Evolutionary conservation across 2,113 vertebrate species (phyloP).

Genomic region (Mola mola): DNA sequence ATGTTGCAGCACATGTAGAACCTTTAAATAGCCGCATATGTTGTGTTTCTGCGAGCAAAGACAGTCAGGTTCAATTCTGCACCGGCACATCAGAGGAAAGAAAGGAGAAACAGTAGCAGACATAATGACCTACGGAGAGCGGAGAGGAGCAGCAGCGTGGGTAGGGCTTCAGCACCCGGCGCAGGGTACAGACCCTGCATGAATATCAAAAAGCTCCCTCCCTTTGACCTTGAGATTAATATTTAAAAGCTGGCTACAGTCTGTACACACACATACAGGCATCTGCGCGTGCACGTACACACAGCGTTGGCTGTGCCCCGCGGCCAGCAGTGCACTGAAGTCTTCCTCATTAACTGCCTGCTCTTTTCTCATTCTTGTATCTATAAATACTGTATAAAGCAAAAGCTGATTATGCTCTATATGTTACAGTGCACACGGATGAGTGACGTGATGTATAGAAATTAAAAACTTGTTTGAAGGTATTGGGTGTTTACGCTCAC

Average conservation of each 20-base stretch:
- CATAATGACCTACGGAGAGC: slow-evolving; percentile 69
- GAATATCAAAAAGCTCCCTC: slow-evolving; percentile 81
- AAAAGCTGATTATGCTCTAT: slow-evolving; percentile 39
- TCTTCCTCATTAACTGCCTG: slow-evolving; percentile 72
- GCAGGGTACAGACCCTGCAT: slow-evolving; percentile 72
- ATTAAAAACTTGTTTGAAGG: neutral
- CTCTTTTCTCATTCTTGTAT: slow-evolving; percentile 52
- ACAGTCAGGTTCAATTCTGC: slow-evolving; percentile 37
- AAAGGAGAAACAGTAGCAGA: slow-evolving; percentile 59
- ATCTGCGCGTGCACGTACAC: neutral
- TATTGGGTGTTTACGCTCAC: neutral
- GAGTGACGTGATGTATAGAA: neutral
- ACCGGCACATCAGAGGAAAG: slow-evolving; percentile 50
- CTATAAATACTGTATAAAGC: slow-evolving; percentile 64
- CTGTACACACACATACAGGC: slow-evolving; percentile 41
- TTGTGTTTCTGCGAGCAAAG: slow-evolving; percentile 23
- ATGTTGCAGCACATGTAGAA: slow-evolving; percentile 13
- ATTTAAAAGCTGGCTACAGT: slow-evolving; percentile 78
- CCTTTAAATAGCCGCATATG: slow-evolving; percentile 50
- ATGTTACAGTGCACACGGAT: slow-evolving; percentile 14
- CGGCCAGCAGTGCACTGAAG: slow-evolving; percentile 65
- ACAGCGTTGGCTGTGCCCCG: slow-evolving; percentile 51
- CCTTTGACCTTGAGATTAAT: slow-evolving; percentile 84
- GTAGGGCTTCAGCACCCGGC: slow-evolving; percentile 55
- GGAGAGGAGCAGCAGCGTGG: slow-evolving; percentile 60